Evolutionary conservation across 2,113 vertebrate genomes (phyloP), one percentile per base, ranked within the genome.

Genomic region (Dipodomys stephensi): DNA sequence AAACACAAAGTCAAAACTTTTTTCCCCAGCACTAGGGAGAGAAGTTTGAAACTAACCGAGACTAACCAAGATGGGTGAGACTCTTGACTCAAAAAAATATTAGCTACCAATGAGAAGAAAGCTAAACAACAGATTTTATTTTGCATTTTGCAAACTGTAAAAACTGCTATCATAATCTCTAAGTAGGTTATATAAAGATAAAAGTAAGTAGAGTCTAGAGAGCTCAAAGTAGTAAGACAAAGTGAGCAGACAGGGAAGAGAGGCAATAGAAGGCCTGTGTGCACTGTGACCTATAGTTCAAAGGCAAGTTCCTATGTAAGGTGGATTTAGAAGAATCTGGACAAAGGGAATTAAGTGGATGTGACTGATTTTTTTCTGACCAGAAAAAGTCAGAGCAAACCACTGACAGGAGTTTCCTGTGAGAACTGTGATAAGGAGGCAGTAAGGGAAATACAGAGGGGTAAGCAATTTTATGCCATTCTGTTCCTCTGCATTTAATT

Each of bases 131-230:
- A 78, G 12, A 39, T 69, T 77, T 53, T 76, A 67, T 67, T n/a
- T 81, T 91, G 76, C 76, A 85, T 49, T 46, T 62, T 28, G 11
- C 16, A 89, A 83, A 72, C 82, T 89, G 53, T 80, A 62, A 76
- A 57, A 90, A 74, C 30, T 84, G n/a, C 28, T 85, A 81, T 64
- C 16, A 39, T 85, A 90, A 90, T 35, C 15, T 83, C 77, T 78
- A 73, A 23, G 23, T 77, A 18, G 5, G 60, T 44, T 88, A 71
- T 65, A 23, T 53, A 87, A 80, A 87, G 49, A 64, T 25, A 64
- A 64, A 64, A 22, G 60, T 62, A 64, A 64, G 46, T 19, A 64
- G 62, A 64, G 23, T 64, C 20, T 65, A 13, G 23, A 94, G 77
- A 93, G 82, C 18, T 57, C 57, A 35, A 85, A 67, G 76, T 18